phyloP scores from a whole-genome alignment of 2,797 vertebrate genomes.

The Sparidentex hasta region DNA sequence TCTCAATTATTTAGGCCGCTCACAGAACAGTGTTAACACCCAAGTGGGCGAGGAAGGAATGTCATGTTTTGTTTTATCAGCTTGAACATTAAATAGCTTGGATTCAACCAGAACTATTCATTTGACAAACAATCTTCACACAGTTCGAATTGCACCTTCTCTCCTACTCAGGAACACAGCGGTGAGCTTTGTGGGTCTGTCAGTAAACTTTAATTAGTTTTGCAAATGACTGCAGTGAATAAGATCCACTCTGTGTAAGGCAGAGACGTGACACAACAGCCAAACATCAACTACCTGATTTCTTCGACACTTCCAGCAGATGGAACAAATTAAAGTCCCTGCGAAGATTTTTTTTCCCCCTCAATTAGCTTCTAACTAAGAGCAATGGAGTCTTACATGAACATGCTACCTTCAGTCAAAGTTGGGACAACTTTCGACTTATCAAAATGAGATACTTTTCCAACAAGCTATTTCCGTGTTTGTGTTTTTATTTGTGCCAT shows the following conservation, averaged over 20 bases:
- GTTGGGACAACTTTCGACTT: not conserved
- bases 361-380: not conserved
- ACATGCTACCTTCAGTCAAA: not conserved
- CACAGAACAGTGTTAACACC: slow-evolving; percentile 15
- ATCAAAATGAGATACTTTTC: not conserved
- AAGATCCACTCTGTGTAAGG: slow-evolving; percentile 56
- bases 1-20: slow-evolving; percentile 25
- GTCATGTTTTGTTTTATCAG: slow-evolving; percentile 50
- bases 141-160: slow-evolving; percentile 33
- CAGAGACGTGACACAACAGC: slow-evolving; percentile 29
- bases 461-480: not conserved
- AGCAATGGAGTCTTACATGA: not conserved
- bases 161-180: slow-evolving; percentile 31
- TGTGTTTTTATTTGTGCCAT: not conserved
- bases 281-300: slow-evolving; percentile 48
- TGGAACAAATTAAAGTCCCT: slow-evolving; percentile 23
- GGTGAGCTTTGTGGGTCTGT: slow-evolving; percentile 56
- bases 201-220: slow-evolving; percentile 79
- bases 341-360: not conserved
- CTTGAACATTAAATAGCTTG: slow-evolving; percentile 49
- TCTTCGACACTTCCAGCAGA: slow-evolving; percentile 25
- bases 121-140: slow-evolving; percentile 57
- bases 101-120: slow-evolving; percentile 59
- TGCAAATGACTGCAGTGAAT: slow-evolving; percentile 68
- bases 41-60: slow-evolving; percentile 33